Percentiles rank a stretch among this genome's conserved stretches.
Evolutionary conservation across 64 coral and sea anemone genomes (phyloP).

Genomic region (Montipora capricornis): DNA sequence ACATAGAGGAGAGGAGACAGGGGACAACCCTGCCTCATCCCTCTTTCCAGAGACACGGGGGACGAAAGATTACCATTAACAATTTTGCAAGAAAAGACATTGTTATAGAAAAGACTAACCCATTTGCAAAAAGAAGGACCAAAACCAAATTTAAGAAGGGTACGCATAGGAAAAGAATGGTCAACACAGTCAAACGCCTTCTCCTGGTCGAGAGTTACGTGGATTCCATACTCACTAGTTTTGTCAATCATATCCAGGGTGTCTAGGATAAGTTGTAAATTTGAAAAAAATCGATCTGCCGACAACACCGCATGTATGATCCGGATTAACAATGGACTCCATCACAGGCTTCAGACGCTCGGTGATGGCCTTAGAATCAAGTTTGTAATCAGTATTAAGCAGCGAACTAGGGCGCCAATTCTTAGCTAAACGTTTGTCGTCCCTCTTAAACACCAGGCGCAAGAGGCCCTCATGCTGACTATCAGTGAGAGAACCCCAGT

Average conservation of each 20-base stretch:
- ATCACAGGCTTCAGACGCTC: background rate
- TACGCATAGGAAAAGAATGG: background rate
- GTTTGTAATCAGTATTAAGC: background rate
- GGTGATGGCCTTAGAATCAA: background rate
- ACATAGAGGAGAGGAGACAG: constrained; percentile 42
- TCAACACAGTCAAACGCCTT: background rate
- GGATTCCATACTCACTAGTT: background rate
- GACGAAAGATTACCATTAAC: background rate
- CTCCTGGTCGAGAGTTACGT: background rate
- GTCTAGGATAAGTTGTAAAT: background rate
- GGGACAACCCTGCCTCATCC: constrained; percentile 10
- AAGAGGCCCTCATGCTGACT: background rate
- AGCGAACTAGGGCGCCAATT: background rate
- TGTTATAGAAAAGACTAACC: background rate
- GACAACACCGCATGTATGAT: background rate
- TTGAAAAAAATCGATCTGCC: background rate
- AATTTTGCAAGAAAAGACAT: background rate
- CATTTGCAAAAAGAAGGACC: background rate
- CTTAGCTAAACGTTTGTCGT: background rate
- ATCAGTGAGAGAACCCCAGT: background rate
- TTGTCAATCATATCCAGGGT: background rate
- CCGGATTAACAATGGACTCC: background rate
- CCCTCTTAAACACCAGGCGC: background rate
- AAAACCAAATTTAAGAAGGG: background rate
- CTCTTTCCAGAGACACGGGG: background rate